phyloP scores from a whole-genome alignment of 2,888 invertebrate genomes.

The Nephrotoma flavescens region DNA sequence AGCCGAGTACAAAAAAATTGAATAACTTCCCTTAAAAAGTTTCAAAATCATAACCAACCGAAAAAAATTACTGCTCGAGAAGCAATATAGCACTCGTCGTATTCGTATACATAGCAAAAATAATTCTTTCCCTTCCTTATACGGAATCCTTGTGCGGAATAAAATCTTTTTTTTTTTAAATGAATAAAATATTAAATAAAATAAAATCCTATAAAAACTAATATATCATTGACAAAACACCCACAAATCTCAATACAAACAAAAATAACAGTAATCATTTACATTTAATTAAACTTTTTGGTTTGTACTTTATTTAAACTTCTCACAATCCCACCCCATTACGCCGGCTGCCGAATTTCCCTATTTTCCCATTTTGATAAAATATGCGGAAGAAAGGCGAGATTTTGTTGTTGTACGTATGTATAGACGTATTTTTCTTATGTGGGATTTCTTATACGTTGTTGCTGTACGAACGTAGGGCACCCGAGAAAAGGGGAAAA shows the following conservation, averaged over 20 bases:
- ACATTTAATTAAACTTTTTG: slow-evolving; percentile 12
- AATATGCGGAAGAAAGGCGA: neutral
- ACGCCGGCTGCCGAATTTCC: neutral
- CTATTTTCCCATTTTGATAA: neutral
- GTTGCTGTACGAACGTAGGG: neutral
- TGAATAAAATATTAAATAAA: neutral
- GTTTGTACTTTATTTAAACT: slow-evolving; percentile 3
- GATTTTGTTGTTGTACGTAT: neutral
- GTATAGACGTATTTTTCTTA: neutral
- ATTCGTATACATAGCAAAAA: neutral
- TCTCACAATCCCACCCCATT: neutral
- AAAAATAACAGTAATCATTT: slow-evolving; percentile 10
- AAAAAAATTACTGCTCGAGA: neutral
- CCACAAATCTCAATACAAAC: slow-evolving; percentile 15
- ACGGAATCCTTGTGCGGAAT: neutral
- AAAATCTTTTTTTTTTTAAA: neutral
- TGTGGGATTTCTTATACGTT: neutral
- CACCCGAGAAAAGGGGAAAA: neutral
- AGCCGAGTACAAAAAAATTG: neutral
- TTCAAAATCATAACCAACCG: neutral
- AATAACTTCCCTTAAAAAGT: neutral
- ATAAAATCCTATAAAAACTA: slow-evolving; percentile 3
- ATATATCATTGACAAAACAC: slow-evolving; percentile 10
- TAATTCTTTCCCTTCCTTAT: neutral
- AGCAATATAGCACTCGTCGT: neutral